Percentiles rank a stretch among this genome's conserved stretches.
These are phyloP conservation scores for Himalopsyche tibetana DNA, from an alignment of 2,888 invertebrate genomes.

Conservation along the genomic window DNA sequence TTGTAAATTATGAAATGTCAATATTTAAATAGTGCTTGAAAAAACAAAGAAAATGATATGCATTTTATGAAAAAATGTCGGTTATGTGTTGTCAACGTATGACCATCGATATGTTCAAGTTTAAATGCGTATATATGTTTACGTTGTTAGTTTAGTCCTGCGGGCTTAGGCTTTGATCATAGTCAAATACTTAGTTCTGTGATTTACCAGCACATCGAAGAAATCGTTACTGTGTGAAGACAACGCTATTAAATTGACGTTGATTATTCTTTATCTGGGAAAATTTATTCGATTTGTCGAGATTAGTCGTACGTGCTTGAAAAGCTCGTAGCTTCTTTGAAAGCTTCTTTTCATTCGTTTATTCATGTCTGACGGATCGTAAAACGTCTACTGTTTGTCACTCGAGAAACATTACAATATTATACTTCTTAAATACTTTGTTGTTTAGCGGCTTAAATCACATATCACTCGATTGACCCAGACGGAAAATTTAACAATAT, in stretches of 20 bases:
- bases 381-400: constrained; percentile 26
- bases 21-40: too few relatives aligned
- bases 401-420: constrained; percentile 24
- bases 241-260: background rate
- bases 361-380: constrained; percentile 9
- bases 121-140: too few relatives aligned
- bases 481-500: background rate
- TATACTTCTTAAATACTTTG: constrained; percentile 25
- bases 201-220: too few relatives aligned
- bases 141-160: too few relatives aligned
- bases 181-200: too few relatives aligned
- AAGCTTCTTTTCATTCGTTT: constrained; percentile 12
- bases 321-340: background rate
- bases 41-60: too few relatives aligned
- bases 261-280: background rate
- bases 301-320: constrained; percentile 20
- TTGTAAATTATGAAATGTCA: too few relatives aligned
- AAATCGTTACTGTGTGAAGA: too few relatives aligned
- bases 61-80: too few relatives aligned
- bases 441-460: constrained; percentile 3
- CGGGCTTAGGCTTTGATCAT: too few relatives aligned
- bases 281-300: constrained; percentile 5
- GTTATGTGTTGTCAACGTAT: too few relatives aligned
- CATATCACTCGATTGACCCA: background rate
- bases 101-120: too few relatives aligned